These are phyloP conservation scores for Potamilus streckersoni DNA, from an alignment of 1,140 invertebrate species.

Conservation along the genomic window DNA sequence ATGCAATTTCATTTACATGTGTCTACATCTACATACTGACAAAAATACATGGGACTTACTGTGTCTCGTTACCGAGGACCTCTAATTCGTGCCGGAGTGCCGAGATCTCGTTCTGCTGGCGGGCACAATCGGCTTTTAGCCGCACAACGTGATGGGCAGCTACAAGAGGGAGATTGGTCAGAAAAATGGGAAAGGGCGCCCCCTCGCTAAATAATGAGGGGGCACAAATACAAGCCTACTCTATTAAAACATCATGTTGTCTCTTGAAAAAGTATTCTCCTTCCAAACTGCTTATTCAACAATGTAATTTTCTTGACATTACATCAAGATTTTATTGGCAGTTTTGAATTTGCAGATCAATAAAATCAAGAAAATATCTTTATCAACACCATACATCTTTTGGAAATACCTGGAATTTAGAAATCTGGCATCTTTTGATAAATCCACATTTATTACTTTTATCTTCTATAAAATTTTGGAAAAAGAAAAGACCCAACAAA, in stretches of 20 bases:
- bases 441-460: neutral
- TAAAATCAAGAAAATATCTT: neutral
- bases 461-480: neutral
- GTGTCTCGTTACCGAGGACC: constrained; percentile 87
- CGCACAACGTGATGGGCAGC: constrained; percentile 90
- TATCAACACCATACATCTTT: neutral
- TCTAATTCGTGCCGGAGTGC: constrained; percentile 81
- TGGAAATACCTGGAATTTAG: neutral
- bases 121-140: constrained; percentile 83
- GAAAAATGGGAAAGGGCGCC: constrained; percentile 50
- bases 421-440: neutral
- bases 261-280: neutral
- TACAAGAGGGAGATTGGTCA: constrained; percentile 55
- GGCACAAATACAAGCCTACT: neutral
- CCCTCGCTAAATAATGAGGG: constrained; percentile 29
- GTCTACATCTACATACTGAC: too few species aligned
- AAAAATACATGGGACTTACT: constrained; percentile 70
- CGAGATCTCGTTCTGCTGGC: constrained; percentile 89
- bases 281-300: neutral
- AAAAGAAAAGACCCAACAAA: neutral
- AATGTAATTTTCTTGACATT: neutral
- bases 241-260: constrained; percentile 1
- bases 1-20: too few species aligned
- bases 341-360: neutral
- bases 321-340: too few species aligned